Base-by-base conservation (phyloP, 1,140 invertebrate species). In the Drosophila paulistorum region DNA sequence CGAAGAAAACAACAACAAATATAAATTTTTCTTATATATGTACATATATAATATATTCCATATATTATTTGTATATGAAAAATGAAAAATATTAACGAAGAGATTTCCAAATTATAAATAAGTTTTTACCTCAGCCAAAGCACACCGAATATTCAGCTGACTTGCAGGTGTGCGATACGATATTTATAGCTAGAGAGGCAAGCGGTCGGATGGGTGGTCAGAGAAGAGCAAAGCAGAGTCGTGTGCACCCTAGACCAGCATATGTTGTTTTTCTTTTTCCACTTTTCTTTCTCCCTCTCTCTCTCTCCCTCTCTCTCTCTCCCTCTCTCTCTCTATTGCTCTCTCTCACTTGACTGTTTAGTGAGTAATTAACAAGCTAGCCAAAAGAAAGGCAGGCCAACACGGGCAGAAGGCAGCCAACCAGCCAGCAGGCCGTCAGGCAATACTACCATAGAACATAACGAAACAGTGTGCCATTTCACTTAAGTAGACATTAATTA, bases 31-130 rank as follows among this genome's bases (percentile, higher is more conserved):
- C 35, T 13, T 39, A n/a, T 39, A 4, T 39, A n/a, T 39, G 0
- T 39, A 37, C 3, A 10, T 39, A 39, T 79, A 79, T 20, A 23
- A 17, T 48, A 48, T 48, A 20, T 13, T 82, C 74, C 74, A 59
- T 65, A 67, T 68, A 64, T 69, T 73, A 69, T 69, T 55, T 64
- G 59, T 68, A 62, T 48, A 65, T 13, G 33, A 77, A 77, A 62
- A 77, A 55, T 41, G n/a, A 66, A 35, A 57, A 20, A 73, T 42
- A 71, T 68, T 51, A 41, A 58, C 61, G 39, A 65, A 61, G 71
- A 89, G 84, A 78, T 78, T 87, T 87, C 83, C 84, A 87, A 89
- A 87, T 87, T 87, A 84, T 74, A 87, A 87, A 87, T 87, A 87
- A 13, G 89, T 87, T 87, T 87, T 89, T 87, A 87, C 83, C 83